These are phyloP conservation scores for Danio rerio DNA, from an alignment of 2,113 vertebrate species.

Conservation along the genomic window GRCz12tu NC_133196.1:14960501-14961000, in stretches of 20 bases:
- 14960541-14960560: too few relatives aligned
- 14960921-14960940: slow-evolving; percentile 16
- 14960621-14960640: too few relatives aligned
- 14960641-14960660: background rate
- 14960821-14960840: background rate
- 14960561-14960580: too few relatives aligned
- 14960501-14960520: too few relatives aligned
- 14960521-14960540: too few relatives aligned
- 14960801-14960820: slow-evolving; percentile 20
- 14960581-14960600: too few relatives aligned
- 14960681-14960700: slow-evolving; percentile 2
- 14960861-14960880: background rate
- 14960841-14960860: slow-evolving; percentile 36
- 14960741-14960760: background rate
- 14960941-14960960: slow-evolving; percentile 33
- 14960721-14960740: background rate
- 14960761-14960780: slow-evolving; percentile 39
- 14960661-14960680: background rate
- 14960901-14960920: slow-evolving; percentile 29
- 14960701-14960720: background rate
- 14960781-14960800: slow-evolving; percentile 33
- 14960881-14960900: slow-evolving; percentile 27
- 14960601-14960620: too few relatives aligned
- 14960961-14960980: background rate
- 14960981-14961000: background rate